These are phyloP conservation scores for Drosophila paramelanica DNA, from an alignment of 2,888 invertebrate species.

Conservation along the genomic window DNA sequence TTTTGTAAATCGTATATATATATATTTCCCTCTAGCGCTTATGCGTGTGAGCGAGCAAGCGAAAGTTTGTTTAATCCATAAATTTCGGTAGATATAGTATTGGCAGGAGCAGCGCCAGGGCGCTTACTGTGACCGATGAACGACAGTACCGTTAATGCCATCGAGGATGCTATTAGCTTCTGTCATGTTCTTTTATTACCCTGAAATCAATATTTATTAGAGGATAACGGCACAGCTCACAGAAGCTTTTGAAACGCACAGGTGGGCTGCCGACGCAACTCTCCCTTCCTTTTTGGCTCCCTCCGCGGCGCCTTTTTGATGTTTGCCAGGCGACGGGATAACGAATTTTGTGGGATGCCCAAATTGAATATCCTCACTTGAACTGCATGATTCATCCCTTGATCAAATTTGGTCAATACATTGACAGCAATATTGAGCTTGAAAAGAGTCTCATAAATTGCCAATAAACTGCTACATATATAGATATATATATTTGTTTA, in stretches of 20 bases:
- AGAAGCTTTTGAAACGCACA: slow-evolving; percentile 20
- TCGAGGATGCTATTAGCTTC: slow-evolving; percentile 61
- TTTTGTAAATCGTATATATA: slow-evolving; percentile 48
- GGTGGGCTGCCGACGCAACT: slow-evolving; percentile 24
- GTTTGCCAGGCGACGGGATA: slow-evolving; percentile 27
- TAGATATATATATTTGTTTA: slow-evolving; percentile 19
- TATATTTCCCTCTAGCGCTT: not conserved
- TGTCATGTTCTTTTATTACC: slow-evolving; percentile 67
- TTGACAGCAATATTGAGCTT: slow-evolving; percentile 51
- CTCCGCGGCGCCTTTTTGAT: slow-evolving; percentile 34
- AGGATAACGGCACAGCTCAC: slow-evolving; percentile 54
- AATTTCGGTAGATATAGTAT: slow-evolving; percentile 33
- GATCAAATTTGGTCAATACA: slow-evolving; percentile 68
- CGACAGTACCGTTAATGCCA: slow-evolving; percentile 51
- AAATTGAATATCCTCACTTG: slow-evolving; percentile 63
- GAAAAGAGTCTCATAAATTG: slow-evolving; percentile 51
- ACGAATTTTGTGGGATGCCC: slow-evolving; percentile 31
- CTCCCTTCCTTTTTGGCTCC: not conserved
- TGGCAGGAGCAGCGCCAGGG: slow-evolving; percentile 1
- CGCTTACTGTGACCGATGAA: slow-evolving; percentile 44
- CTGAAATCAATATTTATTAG: slow-evolving; percentile 75
- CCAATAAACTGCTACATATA: slow-evolving; percentile 4
- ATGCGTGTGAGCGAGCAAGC: not conserved
- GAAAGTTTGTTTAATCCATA: slow-evolving; percentile 56
- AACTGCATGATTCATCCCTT: slow-evolving; percentile 51